Base-by-base conservation (phyloP, 1,140 invertebrate species). In the Papilio helenus region DNA sequence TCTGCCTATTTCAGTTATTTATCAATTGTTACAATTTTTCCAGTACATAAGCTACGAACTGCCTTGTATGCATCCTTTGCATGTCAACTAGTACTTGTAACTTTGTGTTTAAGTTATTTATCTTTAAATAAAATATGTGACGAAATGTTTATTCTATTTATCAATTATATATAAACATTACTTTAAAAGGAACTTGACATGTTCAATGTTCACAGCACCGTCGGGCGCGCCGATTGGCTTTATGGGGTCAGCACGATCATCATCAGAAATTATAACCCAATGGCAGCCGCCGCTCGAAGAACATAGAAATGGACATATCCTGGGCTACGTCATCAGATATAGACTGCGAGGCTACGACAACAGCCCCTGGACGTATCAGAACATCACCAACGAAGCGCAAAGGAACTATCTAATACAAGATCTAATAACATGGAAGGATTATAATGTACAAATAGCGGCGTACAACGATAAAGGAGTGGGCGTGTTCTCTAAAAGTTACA, bases 401-500 rank as follows among this genome's bases (percentile, higher is more conserved):
- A 96, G 98, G 82, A 99, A 98, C 92, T 99, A 97, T 89, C 95
- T 99, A 0, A 98, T 99, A 79, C 97, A 98, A 85, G 98, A 99
- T 88, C 94, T 99, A 51, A 99, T 99, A 78, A 99, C 98, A 0
- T 99, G 99, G 99, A 99, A 99, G 93, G 98, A 99, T 92, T 99
- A 99, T 87, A 97, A 98, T 51, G 97, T 99, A 0, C 98, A 99
- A 95, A 99, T 99, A 79, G 99, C 99, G 1, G 98, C 99, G 0
- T 99, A 98, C 86, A 99, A 99, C 92, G 98, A 99, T 84, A 98
- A 99, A 95, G 99, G 99, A 3, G 97, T 99, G 9, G 99, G 99
- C 0, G 96, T 98, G 0, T 99, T 97, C 90, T 98, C 98, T 26
- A 97, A 98, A n/a, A 97, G 97, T 61, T 97, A 99, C 65, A 97